Percentiles rank a stretch among this genome's conserved stretches.
These are phyloP conservation scores for Ochropacha duplaris DNA, from an alignment of 2,888 invertebrate species.

Conservation along the genomic window DNA sequence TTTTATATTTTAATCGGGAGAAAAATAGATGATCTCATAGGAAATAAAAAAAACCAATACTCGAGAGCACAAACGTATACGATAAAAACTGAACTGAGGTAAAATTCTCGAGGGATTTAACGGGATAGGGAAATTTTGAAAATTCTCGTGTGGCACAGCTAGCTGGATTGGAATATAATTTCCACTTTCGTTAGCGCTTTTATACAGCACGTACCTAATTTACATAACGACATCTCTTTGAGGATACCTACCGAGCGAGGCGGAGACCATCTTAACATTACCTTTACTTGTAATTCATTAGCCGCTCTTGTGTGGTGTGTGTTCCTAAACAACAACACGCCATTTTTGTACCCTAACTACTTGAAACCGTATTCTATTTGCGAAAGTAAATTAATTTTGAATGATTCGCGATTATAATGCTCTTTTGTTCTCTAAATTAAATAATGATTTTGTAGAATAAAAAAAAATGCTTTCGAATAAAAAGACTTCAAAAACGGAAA, in stretches of 20 bases:
- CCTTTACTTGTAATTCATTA: conserved; percentile 18
- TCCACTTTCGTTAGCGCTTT: background rate
- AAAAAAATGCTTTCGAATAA: no score
- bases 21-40: background rate
- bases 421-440: no score
- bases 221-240: background rate
- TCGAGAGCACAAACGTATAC: background rate
- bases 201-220: background rate
- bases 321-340: background rate
- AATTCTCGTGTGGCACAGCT: background rate
- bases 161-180: background rate
- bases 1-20: background rate
- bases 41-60: background rate
- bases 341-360: background rate
- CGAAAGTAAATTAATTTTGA: background rate
- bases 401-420: background rate
- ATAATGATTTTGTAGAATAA: no score
- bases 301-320: conserved; percentile 7
- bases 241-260: background rate
- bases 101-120: background rate
- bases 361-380: background rate
- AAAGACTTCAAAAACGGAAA: no score
- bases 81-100: background rate
- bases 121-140: background rate
- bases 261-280: conserved; percentile 8